Evolutionary conservation across 2,888 invertebrate genomes (phyloP).

Genomic region (Gisinianus flammeolus): DNA sequence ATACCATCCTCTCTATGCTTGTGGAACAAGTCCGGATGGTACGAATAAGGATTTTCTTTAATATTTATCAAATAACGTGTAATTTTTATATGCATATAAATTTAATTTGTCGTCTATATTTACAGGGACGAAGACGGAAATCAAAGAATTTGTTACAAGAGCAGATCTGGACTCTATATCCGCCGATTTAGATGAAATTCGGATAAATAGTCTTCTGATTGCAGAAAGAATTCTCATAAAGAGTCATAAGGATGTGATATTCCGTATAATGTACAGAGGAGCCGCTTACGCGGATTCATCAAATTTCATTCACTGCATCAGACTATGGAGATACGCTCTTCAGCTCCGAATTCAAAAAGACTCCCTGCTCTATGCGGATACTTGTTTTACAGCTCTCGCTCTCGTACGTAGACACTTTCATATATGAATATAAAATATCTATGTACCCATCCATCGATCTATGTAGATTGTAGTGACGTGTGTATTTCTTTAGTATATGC

Average conservation of each 20-base stretch:
- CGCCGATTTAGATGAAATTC: conserved; percentile 81
- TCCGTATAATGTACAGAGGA: conserved; percentile 73
- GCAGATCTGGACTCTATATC: conserved; percentile 75
- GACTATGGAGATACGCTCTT: conserved; percentile 83
- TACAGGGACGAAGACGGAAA: conserved; percentile 50
- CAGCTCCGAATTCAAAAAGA: conserved; percentile 79
- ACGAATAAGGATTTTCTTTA: not conserved
- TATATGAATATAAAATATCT: too few relatives aligned
- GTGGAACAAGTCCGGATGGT: conserved; percentile 50
- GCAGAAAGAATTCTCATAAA: conserved; percentile 85
- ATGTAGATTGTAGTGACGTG: not conserved
- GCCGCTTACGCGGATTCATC: conserved; percentile 67
- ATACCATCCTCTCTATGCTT: conserved; percentile 54
- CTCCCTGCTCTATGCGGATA: conserved; percentile 75
- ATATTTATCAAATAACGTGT: not conserved
- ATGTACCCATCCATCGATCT: not conserved
- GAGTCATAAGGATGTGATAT: conserved; percentile 85
- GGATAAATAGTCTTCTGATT: conserved; percentile 85
- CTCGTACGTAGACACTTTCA: conserved; percentile 70
- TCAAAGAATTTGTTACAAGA: conserved; percentile 72
- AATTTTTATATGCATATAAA: not conserved
- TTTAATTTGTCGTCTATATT: conserved; percentile 7
- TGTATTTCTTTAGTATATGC: not conserved
- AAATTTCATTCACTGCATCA: conserved; percentile 79
- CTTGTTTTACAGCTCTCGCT: conserved; percentile 85